A percentile compares a stretch with the other conserved stretches of the same genome.
phyloP scores from a whole-genome alignment of 2,113 vertebrate genomes.

The Mobula hypostoma region DNA sequence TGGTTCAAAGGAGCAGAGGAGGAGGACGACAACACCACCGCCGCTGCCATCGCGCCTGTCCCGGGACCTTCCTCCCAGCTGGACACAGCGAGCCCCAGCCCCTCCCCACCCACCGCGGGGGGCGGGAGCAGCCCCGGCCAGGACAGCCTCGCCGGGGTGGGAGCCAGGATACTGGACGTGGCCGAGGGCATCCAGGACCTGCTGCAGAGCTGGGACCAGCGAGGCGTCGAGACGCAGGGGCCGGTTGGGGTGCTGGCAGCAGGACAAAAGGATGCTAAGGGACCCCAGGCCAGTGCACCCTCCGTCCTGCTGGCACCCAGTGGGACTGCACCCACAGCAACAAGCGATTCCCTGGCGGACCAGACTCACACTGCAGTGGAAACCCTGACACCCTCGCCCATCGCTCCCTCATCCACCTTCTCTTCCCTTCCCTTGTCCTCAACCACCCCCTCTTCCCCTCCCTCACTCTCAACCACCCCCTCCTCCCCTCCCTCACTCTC shows the following conservation, averaged over 20 bases:
- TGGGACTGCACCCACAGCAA: too few species aligned
- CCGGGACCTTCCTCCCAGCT: too few species aligned
- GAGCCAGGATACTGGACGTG: constrained; percentile 55
- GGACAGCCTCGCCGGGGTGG: constrained; percentile 52
- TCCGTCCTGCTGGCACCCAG: not conserved
- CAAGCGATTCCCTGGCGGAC: too few species aligned
- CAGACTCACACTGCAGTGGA: not conserved
- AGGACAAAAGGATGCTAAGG: too few species aligned
- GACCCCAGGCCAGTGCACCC: too few species aligned
- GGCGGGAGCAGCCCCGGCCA: not conserved
- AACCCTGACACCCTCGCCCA: too few species aligned
- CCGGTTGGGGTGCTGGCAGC: too few species aligned
- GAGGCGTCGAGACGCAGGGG: constrained; percentile 40
- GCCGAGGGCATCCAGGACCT: constrained; percentile 53
- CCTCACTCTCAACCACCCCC: not conserved
- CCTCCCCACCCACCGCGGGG: too few species aligned
- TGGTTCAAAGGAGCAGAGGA: constrained; percentile 51
- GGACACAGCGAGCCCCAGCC: too few species aligned
- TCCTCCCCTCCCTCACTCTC: not conserved
- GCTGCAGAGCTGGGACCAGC: constrained; percentile 57
- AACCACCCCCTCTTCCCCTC: not conserved
- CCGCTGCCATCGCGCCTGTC: not conserved
- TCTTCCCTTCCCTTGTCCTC: not conserved
- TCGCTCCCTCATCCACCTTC: not conserved
- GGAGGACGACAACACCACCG: not conserved